A percentile compares a stretch with the other conserved stretches of the same genome.
phyloP scores from a whole-genome alignment of 2,888 invertebrate species.

The Drosophila infuscata region DNA sequence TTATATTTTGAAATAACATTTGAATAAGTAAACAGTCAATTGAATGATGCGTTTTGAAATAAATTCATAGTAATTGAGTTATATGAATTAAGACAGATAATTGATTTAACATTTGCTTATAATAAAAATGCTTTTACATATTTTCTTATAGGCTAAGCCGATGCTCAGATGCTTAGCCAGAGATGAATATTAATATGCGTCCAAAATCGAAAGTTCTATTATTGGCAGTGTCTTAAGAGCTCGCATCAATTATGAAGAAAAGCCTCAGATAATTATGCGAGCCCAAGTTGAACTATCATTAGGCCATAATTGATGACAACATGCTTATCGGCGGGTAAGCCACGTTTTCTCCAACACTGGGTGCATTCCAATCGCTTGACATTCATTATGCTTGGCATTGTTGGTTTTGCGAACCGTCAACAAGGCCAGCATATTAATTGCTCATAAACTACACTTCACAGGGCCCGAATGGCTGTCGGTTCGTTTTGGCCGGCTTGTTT shows the following conservation, averaged over 20 bases:
- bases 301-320: slow-evolving; percentile 43
- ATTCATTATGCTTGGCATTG: slow-evolving; percentile 58
- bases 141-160: not conserved
- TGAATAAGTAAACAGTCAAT: slow-evolving; percentile 9
- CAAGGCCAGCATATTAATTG: slow-evolving; percentile 69
- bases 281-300: slow-evolving; percentile 24
- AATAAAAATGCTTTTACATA: not conserved
- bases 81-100: not conserved
- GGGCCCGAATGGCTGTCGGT: slow-evolving; percentile 15
- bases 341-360: slow-evolving; percentile 30
- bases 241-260: slow-evolving; percentile 28
- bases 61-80: not conserved
- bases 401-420: slow-evolving; percentile 5
- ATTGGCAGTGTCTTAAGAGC: not conserved
- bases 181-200: not conserved
- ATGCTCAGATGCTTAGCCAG: not conserved
- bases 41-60: not conserved
- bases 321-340: slow-evolving; percentile 34
- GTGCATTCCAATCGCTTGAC: slow-evolving; percentile 26
- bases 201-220: slow-evolving; percentile 8
- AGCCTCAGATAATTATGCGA: slow-evolving; percentile 36
- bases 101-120: not conserved
- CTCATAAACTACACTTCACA: slow-evolving; percentile 58
- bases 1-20: not conserved
- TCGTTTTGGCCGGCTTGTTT: slow-evolving; percentile 47